phyloP scores from a whole-genome alignment of 2,888 invertebrate genomes.

The Mythimna vitellina region DNA sequence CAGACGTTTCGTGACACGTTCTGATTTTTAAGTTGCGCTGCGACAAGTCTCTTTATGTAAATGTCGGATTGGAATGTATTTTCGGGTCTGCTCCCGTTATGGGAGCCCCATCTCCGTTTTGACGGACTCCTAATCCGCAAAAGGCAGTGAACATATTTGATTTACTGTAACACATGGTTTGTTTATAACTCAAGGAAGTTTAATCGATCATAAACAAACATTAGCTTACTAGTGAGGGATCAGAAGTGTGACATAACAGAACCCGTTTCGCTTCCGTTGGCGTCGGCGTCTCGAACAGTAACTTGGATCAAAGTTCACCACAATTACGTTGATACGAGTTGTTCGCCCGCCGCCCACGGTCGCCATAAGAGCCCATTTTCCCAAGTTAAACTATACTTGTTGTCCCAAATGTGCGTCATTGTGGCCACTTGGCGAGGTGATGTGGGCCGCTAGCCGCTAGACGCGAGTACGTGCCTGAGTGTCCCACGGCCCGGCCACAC shows the following conservation, averaged over 20 bases:
- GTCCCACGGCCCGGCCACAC: constrained; percentile 73
- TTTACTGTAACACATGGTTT: neutral
- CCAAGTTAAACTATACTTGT: constrained; percentile 42
- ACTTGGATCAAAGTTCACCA: constrained; percentile 54
- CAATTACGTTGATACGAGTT: constrained; percentile 39
- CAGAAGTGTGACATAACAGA: constrained; percentile 37
- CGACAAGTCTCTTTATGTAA: constrained; percentile 43
- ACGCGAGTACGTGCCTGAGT: constrained; percentile 18
- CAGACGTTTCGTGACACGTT: constrained; percentile 52
- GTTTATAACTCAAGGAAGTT: neutral
- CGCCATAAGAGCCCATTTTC: constrained; percentile 43
- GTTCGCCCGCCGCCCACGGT: constrained; percentile 45
- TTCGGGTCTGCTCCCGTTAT: neutral
- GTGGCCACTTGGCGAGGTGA: constrained; percentile 42
- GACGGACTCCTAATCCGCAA: neutral
- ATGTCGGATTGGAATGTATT: constrained; percentile 26
- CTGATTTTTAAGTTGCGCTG: constrained; percentile 45
- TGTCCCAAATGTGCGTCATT: constrained; percentile 48
- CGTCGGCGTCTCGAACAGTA: constrained; percentile 24
- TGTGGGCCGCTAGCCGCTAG: constrained; percentile 45
- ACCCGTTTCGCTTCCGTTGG: constrained; percentile 48
- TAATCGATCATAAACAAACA: constrained; percentile 17
- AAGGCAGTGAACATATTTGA: neutral
- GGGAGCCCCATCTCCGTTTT: neutral
- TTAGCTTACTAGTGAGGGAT: constrained; percentile 12